A percentile compares a stretch with the other conserved stretches of the same genome.
phyloP scores from a whole-genome alignment of 2,113 vertebrate species.

The Ceuthmochares aereus region DNA sequence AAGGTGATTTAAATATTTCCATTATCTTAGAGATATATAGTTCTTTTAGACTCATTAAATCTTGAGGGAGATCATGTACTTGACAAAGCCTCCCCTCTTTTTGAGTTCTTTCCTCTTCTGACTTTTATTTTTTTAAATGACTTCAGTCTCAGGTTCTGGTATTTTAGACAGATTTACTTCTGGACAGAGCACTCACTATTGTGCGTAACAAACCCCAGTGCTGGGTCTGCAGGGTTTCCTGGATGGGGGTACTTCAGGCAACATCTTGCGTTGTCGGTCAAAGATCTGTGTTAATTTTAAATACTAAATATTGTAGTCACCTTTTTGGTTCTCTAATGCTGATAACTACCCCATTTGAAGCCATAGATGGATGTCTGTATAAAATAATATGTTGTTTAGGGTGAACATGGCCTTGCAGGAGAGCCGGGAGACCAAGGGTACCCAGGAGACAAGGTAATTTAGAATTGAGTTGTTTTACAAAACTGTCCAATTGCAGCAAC shows the following conservation, averaged over 20 bases:
- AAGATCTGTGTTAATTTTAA: background rate
- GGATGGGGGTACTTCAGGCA: background rate
- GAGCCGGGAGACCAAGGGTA: conserved; percentile 90
- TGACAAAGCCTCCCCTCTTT: background rate
- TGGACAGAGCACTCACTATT: background rate
- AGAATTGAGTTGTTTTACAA: background rate
- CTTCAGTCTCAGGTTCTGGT: background rate
- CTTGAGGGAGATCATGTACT: background rate
- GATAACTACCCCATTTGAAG: background rate
- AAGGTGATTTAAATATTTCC: conserved; percentile 99
- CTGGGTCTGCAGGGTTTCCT: background rate
- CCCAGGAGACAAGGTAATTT: conserved; percentile 92
- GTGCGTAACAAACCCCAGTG: background rate
- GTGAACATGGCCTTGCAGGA: conserved; percentile 87
- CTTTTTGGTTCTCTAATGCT: background rate
- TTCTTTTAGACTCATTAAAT: background rate
- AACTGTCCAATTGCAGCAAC: background rate
- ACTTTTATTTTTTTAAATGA: background rate
- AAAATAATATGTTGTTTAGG: conserved; percentile 86
- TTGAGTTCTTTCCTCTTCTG: background rate
- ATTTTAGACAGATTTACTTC: background rate
- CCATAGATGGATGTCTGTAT: conserved; percentile 68
- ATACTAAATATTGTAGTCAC: background rate
- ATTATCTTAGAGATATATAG: conserved; percentile 80
- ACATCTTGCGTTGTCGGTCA: background rate